phyloP scores from a whole-genome alignment of 2,888 invertebrate species.

The Nymphalis polychloros region DNA sequence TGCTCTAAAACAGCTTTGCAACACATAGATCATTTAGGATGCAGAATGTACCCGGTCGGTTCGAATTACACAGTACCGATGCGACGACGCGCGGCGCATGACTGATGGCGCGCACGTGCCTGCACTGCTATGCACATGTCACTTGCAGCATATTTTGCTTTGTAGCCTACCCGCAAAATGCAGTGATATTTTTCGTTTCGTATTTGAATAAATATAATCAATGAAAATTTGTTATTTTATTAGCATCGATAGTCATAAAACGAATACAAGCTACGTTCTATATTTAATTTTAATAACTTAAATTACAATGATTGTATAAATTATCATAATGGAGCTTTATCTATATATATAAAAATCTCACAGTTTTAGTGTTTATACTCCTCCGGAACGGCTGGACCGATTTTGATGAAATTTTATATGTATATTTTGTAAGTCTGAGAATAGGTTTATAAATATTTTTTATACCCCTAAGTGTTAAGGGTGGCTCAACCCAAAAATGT shows the following conservation, averaged over 20 bases:
- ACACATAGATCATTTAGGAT: slow-evolving; percentile 42
- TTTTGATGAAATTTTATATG: too few species aligned
- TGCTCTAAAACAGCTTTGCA: slow-evolving; percentile 6
- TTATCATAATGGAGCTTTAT: too few species aligned
- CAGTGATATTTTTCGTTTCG: slow-evolving; percentile 5
- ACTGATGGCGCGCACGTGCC: slow-evolving; percentile 56
- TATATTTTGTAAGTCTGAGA: too few species aligned
- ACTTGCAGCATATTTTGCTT: slow-evolving; percentile 29
- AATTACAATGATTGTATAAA: too few species aligned
- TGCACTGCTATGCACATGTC: slow-evolving; percentile 36
- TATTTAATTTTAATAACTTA: too few species aligned
- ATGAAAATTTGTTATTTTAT: not conserved
- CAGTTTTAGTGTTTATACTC: too few species aligned
- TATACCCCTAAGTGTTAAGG: too few species aligned
- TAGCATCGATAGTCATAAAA: not conserved
- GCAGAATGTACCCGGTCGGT: slow-evolving; percentile 42
- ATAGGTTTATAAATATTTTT: too few species aligned
- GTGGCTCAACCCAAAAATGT: too few species aligned
- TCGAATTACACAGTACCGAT: slow-evolving; percentile 31
- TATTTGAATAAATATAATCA: not conserved
- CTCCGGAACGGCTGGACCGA: too few species aligned
- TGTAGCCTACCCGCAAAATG: slow-evolving; percentile 5
- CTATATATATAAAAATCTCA: too few species aligned
- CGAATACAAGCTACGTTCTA: too few species aligned
- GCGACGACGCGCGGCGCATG: slow-evolving; percentile 50